Evolutionary conservation across 2,888 invertebrate species (phyloP), one percentile per base, ranked within the genome.

Genomic region (Acanthosepion esculentum): DNA sequence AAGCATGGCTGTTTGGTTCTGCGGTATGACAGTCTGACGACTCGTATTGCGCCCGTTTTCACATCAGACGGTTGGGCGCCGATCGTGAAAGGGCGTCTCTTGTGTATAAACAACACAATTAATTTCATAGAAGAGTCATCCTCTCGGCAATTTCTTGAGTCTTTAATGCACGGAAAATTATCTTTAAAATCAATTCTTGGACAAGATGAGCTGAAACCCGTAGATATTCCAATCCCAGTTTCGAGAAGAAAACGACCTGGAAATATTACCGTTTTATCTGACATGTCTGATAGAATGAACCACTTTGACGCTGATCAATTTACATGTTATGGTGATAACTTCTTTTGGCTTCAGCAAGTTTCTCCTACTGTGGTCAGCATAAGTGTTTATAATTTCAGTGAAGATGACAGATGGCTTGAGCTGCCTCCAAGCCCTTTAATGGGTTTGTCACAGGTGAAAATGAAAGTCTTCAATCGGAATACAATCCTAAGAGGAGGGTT

Each of bases 341-440:
- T 93, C 12, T 93, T 93, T 93, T 50, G 48, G 50, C n/a, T 93
- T 15, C 53, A 93, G 15, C 93, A 93, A 18, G 53, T 93, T 53
- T 48, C n/a, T n/a, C 93, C 93, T 18, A n/a, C 53, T 29, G 53
- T 93, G 18, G 53, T 53, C 18, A 93, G 50, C 23, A n/a, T 93
- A 10, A 53, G 29, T 93, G 33, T 93, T 10, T 93, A 93, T 48
- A 53, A 50, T 50, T 53, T 48, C 48, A 53, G 23, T 29, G 50
- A 12, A 29, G 53, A 93, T 23, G 12, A 33, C 48, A 50, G 29
- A 29, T 93, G 93, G 93, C 8, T 93, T 50, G 93, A 93, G 48
- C 15, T 93, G 20, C 26, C 93, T 6, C 50, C 93, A 29, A 93
- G 50, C 5, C 93, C 93, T 48, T 48, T 93, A 29, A 18, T 33